Base-by-base conservation (phyloP, 1,140 invertebrate genomes). In the Chymomyza costata region DNA sequence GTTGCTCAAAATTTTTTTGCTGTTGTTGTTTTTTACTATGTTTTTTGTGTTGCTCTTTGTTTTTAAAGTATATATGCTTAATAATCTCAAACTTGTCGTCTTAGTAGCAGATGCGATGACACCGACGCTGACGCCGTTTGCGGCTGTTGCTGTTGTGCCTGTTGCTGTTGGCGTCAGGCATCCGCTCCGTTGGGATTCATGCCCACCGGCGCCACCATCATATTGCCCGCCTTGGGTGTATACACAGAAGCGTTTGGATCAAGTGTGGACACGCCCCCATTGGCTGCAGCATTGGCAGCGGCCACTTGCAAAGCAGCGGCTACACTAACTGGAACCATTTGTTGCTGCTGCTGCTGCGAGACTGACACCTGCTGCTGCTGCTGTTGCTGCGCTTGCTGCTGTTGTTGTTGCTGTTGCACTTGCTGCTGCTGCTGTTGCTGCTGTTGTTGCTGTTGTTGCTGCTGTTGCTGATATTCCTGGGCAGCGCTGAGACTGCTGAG, bases 231-330 rank as follows among this genome's bases (percentile, higher is more conserved):
- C 32, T 95, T 94, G 39, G 95, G 95, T 46, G 94, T 97, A 86
- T 97, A 97, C 57, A 93, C 94, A 52, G 93, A 92, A 49, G 95
- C 95, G 87, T 97, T 96, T 35, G 95, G 95, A 88, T 97, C 95
- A 51, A 97, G 89, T 60, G 90, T 93, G 10, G 93, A 94, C 39
- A 88, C 50, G 11, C 53, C 56, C 8, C 51, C 68, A 28, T 73
- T 54, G 32, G 68, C 62, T 6, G 62, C 66, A 6, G 41, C 67
- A 57, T 71, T 67, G 5, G 64, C 69, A 15, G 61, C 66, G 30
- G 69, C 63, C 30, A 82, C 66, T 46, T 68, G 65, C 0, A 82
- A 41, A 8, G 78, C 62, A 32, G 71, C 62, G n/a, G 68, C 68
- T 21, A 83, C 73, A 30, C 69, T 78, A 3, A 84, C 78, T 6